These are phyloP conservation scores for Cotesia vestalis DNA, from an alignment of 1,140 invertebrate genomes.

Conservation along the genomic window DNA sequence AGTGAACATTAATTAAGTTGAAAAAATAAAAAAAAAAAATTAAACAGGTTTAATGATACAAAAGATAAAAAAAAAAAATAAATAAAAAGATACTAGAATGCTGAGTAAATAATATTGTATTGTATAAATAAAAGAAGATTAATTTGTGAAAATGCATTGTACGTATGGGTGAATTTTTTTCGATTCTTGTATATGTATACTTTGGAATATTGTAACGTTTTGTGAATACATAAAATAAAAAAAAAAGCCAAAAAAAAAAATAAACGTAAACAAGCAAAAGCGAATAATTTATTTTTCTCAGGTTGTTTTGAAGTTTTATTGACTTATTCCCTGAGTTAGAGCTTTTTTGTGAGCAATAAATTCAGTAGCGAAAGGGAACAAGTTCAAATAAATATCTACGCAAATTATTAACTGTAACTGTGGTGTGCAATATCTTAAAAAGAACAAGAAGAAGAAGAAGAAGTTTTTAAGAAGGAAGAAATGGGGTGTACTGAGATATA, in stretches of 20 bases:
- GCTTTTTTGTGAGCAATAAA: constrained; percentile 10
- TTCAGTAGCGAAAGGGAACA: neutral
- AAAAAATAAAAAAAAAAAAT: constrained; percentile 25
- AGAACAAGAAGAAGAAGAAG: neutral
- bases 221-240: constrained; percentile 59
- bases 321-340: constrained; percentile 5
- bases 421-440: constrained; percentile 20
- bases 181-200: constrained; percentile 51
- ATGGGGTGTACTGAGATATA: constrained; percentile 23
- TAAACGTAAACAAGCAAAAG: constrained; percentile 20
- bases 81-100: neutral
- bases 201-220: constrained; percentile 57
- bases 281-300: constrained; percentile 12
- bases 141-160: constrained; percentile 43
- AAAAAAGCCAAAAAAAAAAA: constrained; percentile 53
- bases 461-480: constrained; percentile 4
- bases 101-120: constrained; percentile 32
- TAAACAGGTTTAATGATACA: constrained; percentile 19
- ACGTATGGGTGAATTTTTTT: constrained; percentile 48
- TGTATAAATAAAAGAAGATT: constrained; percentile 42
- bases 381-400: constrained; percentile 34
- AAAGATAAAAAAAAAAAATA: constrained; percentile 23
- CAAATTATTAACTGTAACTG: constrained; percentile 36
- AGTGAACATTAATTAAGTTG: neutral
- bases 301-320: constrained; percentile 14